Base-by-base conservation (phyloP, 2,113 vertebrate species). In the Hystrix brachyura region DNA sequence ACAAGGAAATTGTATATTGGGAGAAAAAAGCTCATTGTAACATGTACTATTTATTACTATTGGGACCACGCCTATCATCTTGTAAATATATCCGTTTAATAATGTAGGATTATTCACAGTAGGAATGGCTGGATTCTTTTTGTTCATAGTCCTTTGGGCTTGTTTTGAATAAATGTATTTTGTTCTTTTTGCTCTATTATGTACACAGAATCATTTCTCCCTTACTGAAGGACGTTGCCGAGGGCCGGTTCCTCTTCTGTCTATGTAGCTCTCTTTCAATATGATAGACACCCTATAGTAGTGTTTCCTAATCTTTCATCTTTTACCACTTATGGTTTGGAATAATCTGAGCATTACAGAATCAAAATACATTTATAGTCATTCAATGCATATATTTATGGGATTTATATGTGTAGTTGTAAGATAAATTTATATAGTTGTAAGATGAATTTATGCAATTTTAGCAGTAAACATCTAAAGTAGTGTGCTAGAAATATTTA, bases 31-130 rank as follows among this genome's bases (percentile, higher is more conserved):
- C 55, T 88, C 32, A 21, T 1, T 64, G 62, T 32, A 84, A 19
- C 57, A 34, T 38, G 46, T 34, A 19, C 76, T 69, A 34, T 91
- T 69, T 78, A 23, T 62, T 43, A 32, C 53, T 83, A 71, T 84
- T 84, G 65, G 57, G 60, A 15, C 15, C 62, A n/a, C 4, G 13
- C 27, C 38, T 84, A 13, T 25, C 62, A n/a, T 90, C 29, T 18
- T 43, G 14, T 80, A 85, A 96, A 65, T 51, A 74, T 29, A 64
- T 85, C 43, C 90, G 72, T 89, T 94, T 88, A 65, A 51, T 74
- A 80, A 10, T 59, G 8, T 32, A 57, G 3, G 34, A 32, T 76
- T 82, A 60, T 60, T 91, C 43, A 32, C 43, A 53, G 48, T 53
- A 53, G 18, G 15, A 74, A 21, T 46, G 76, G 87, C 64, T 32